Base-by-base conservation (phyloP, 1,140 invertebrate genomes). In the Drosophila subpulchrella region DNA sequence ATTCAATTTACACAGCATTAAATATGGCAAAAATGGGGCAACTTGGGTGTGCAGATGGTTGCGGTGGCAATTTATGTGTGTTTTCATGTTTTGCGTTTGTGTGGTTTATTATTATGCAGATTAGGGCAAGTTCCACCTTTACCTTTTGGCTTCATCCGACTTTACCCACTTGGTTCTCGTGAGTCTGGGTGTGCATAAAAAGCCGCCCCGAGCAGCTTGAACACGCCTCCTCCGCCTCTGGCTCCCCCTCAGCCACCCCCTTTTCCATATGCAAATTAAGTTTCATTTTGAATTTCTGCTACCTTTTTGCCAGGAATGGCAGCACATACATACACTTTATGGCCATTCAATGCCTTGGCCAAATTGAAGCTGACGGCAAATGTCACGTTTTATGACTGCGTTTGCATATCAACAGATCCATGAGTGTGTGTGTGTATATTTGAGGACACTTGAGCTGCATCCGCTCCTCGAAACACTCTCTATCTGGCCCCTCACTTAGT, bases 101-200 rank as follows among this genome's bases (percentile, higher is more conserved):
- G 80, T 74, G 84, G 84, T 78, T 88, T 88, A 89, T 89, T 88
- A 88, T 88, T 88, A 89, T 88, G 84, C 81, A 88, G 84, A 88
- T 89, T 88, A 88, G 83, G 73, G 53, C 72, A 89, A 83, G 84
- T 75, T 55, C 46, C 39, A 63, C 72, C 65, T 65, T 50, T 48
- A 17, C 41, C 51, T 48, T 39, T 63, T 24, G 39, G 41, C 57
- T 41, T 41, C 15, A 39, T 27, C 27, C 20, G 59, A 54, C 59
- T 24, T 42, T 5, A 34, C 24, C 57, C 54, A 50, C 75, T 58
- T 78, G 75, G 72, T 78, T 78, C 53, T 38, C 24, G 50, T 55
- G 36, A 76, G 44, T 75, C 66, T 81, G 79, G 39, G 79, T 68
- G 58, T 50, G 56, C 82, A 85, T 81, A 82, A 85, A 84, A 85